Conservation (phyloP, 2,797 vertebrate genomes). For the Smutsia temminckii region DNA sequence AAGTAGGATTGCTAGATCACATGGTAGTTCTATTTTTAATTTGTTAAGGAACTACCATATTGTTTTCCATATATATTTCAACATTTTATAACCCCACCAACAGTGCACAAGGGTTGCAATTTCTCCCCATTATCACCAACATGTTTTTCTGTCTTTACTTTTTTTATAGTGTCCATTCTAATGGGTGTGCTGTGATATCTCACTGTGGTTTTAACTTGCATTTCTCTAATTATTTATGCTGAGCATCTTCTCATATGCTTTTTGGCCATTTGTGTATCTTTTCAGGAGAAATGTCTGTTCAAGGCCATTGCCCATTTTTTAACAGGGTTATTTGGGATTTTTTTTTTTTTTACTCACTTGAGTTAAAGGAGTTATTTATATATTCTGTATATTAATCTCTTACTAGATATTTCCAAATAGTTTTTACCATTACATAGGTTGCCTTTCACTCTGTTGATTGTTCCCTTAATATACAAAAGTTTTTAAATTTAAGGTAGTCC, state of each 20-base stretch:
- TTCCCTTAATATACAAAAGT: background rate
- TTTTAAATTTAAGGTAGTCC: background rate
- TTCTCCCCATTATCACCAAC: background rate
- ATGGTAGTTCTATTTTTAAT: too few species aligned
- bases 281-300: background rate
- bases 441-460: background rate
- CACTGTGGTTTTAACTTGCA: background rate
- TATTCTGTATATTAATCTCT: background rate
- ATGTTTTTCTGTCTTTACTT: background rate
- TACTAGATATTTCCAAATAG: background rate
- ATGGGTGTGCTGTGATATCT: background rate
- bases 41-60: background rate
- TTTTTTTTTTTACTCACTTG: background rate
- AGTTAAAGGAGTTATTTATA: background rate
- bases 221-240: background rate
- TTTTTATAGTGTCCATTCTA: background rate
- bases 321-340: background rate
- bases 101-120: background rate
- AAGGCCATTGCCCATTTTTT: background rate
- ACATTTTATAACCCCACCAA: background rate
- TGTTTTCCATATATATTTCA: background rate
- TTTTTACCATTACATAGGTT: background rate
- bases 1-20: too few species aligned
- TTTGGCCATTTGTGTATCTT: background rate
- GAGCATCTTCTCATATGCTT: background rate